Evolutionary conservation across 2,113 vertebrate species (phyloP).

Genomic region (Trematomus loennbergii): DNA sequence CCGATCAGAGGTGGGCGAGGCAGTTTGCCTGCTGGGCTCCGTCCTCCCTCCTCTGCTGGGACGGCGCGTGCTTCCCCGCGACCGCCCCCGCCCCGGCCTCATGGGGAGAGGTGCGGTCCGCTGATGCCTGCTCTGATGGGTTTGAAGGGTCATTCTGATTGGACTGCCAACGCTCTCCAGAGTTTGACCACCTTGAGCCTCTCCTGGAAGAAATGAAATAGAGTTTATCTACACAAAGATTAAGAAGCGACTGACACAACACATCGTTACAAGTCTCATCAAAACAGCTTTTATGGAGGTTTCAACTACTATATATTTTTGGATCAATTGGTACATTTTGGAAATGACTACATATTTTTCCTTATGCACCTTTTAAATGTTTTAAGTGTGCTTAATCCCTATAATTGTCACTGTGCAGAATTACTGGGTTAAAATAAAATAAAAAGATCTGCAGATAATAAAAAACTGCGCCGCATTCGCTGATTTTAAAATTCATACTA

Average conservation of each 20-base stretch:
- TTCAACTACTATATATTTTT: no score
- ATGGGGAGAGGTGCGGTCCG: conserved; percentile 65
- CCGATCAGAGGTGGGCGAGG: conserved; percentile 79
- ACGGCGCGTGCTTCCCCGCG: conserved; percentile 79
- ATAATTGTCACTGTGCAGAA: no score
- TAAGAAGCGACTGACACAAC: no score
- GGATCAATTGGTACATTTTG: no score
- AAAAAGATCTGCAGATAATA: no score
- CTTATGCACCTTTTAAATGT: no score
- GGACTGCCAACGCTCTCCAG: conserved; percentile 80
- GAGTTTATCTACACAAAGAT: no score
- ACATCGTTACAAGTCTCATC: not conserved
- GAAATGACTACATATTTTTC: no score
- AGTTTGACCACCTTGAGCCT: conserved; percentile 24
- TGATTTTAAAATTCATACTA: no score
- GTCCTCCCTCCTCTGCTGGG: conserved; percentile 80
- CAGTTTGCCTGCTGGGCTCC: conserved; percentile 80
- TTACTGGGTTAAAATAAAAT: no score
- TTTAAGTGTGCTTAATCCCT: no score
- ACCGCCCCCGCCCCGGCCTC: conserved; percentile 82
- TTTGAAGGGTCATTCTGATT: conserved; percentile 77
- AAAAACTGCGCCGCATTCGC: no score
- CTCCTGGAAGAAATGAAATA: conserved; percentile 28
- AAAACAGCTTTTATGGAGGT: not conserved
- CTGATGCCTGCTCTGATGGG: conserved; percentile 84